Evolutionary conservation across 2,113 vertebrate species (phyloP).

Genomic region (Nesogale talazaci): DNA sequence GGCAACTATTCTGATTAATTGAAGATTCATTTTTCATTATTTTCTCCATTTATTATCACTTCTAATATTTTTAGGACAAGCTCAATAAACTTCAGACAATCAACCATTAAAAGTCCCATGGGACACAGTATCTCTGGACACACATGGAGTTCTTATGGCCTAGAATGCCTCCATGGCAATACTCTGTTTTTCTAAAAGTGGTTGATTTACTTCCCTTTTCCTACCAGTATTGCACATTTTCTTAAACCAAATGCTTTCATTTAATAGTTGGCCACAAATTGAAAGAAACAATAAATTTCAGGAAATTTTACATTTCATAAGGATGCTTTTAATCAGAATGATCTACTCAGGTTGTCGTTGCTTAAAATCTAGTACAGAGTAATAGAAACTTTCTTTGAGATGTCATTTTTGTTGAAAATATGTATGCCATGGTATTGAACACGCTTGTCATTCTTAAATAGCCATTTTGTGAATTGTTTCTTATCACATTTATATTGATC

Average conservation of each 20-base stretch:
- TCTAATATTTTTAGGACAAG: background rate
- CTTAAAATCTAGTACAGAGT: slow-evolving; percentile 21
- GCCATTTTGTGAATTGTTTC: background rate
- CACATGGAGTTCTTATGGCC: background rate
- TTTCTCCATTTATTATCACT: background rate
- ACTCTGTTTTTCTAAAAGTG: background rate
- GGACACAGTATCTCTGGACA: background rate
- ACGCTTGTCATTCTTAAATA: background rate
- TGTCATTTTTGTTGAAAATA: background rate
- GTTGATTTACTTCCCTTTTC: background rate
- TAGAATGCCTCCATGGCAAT: background rate
- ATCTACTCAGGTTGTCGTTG: background rate
- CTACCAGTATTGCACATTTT: background rate
- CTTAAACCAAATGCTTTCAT: background rate
- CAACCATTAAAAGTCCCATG: background rate
- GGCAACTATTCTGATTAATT: background rate
- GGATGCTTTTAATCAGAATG: background rate
- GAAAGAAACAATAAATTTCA: slow-evolving; percentile 1
- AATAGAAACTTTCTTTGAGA: background rate
- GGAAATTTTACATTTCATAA: background rate
- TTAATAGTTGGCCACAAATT: background rate
- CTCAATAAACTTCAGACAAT: background rate
- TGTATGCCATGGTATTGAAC: background rate
- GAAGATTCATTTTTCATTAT: background rate
- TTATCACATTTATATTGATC: background rate